Base-by-base conservation (phyloP, 1,140 invertebrate species). In the Drosophila quadrilineata region DNA sequence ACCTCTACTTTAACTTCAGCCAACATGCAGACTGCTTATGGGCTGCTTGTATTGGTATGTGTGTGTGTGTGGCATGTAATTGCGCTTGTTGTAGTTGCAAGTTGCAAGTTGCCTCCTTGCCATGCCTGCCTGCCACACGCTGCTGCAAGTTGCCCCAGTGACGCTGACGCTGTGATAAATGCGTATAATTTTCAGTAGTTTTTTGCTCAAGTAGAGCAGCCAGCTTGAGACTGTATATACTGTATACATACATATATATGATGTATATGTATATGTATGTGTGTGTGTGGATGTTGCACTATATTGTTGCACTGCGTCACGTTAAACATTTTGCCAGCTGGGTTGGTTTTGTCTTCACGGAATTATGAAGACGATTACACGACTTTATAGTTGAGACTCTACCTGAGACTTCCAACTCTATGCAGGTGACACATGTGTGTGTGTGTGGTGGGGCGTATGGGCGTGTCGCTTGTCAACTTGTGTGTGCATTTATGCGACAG, bases 311-410 rank as follows among this genome's bases (percentile, higher is more conserved):
- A 65, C 79, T 74, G 66, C 71, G 74, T 38, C 68, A 71, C 75
- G 74, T 77, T 84, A 84, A 85, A 71, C 66, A 84, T 85, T 85
- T 77, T 74, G 57, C 73, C 64, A 70, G 63, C 65, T 76, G 72
- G 62, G 22, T 68, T 71, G 48, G n/a, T n/a, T 59, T 84, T 84
- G 69, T 77, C 74, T 84, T 85, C 56, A 35, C 53, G 71, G 62
- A 85, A 84, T 85, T 84, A 85, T 85, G 70, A 85, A 84, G 70
- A 84, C 77, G 77, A 85, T 84, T 84, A 84, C 77, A 84, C 70
- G 77, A 84, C 79, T 79, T 84, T 74, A 84, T 84, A 77, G 73
- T n/a, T n/a, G 56, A 52, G 50, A 66, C 45, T 70, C 64, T 63
- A 63, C 6, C 35, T 52, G 14, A 49, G 33, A n/a, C n/a, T n/a